Percentiles rank a stretch among this genome's conserved stretches.
Conservation (phyloP, 2,113 vertebrate species). For the Eolophus roseicapilla region DNA sequence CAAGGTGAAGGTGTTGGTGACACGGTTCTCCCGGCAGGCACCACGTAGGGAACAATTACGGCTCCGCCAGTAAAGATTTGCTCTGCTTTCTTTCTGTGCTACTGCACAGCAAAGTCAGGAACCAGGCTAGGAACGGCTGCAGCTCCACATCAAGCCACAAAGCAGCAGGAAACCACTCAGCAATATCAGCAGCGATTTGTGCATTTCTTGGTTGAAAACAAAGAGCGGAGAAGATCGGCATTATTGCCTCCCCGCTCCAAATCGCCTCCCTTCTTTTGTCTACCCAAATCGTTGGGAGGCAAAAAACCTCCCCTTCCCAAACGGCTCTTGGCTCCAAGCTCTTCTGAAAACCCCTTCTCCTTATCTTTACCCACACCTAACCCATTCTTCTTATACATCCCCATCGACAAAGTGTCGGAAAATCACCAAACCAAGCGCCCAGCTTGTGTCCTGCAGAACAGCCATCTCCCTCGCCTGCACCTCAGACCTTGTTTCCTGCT, state of each 20-base stretch:
- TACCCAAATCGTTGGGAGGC: neutral
- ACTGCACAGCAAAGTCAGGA: neutral
- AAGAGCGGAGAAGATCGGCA: slow-evolving; percentile 8
- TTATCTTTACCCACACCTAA: neutral
- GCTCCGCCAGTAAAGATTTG: rapidly evolving
- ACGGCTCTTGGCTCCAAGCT: neutral
- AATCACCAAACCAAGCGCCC: neutral
- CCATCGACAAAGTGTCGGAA: neutral
- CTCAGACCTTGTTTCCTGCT: neutral
- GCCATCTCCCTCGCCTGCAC: neutral
- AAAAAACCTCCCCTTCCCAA: neutral
- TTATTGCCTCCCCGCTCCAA: neutral
- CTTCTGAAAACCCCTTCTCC: neutral
- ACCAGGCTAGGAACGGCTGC: neutral
- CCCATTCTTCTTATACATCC: neutral
- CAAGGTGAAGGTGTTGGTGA: neutral
- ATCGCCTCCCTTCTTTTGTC: neutral
- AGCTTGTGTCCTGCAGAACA: neutral
- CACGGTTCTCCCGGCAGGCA: rapidly evolving
- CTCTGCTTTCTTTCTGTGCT: neutral
- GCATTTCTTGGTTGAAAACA: slow-evolving; percentile 49
- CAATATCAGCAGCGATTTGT: slow-evolving; percentile 38
- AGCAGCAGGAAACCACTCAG: slow-evolving; percentile 64
- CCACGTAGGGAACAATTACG: rapidly evolving
- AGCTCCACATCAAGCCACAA: slow-evolving; percentile 38